phyloP scores from a whole-genome alignment of 2,797 vertebrate genomes.

The Xiphorhynchus erythropygius region DNA sequence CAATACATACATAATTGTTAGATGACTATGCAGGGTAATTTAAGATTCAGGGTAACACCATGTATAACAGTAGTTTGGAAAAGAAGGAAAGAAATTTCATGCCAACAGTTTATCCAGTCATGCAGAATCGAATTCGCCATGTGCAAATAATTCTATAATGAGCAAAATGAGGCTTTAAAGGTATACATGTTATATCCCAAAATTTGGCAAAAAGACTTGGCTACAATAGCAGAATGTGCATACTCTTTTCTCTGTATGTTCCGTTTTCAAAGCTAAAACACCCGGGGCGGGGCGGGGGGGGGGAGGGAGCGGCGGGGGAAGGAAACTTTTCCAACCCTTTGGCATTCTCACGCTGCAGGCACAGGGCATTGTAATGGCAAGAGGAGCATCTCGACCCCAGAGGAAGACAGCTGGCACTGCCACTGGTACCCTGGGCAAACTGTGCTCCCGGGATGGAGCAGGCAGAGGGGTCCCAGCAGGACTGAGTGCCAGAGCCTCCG shows the following conservation, averaged over 20 bases:
- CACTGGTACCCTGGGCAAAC: not conserved
- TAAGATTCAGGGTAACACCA: conserved; percentile 2
- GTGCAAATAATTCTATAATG: conserved; percentile 29
- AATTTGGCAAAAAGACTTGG: not conserved
- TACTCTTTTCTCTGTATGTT: not conserved
- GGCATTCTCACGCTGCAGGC: rapidly evolving
- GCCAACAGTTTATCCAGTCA: conserved; percentile 28
- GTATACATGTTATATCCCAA: not conserved
- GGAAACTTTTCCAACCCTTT: not conserved
- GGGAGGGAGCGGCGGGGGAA: too few species aligned
- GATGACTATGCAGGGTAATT: not conserved
- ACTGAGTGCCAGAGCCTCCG: rapidly evolving
- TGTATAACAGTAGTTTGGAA: conserved; percentile 7
- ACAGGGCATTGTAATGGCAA: rapidly evolving
- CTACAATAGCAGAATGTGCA: not conserved
- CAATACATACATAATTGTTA: not conserved
- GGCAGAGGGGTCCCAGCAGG: rapidly evolving
- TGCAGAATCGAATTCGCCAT: conserved; percentile 26
- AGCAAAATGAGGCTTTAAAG: conserved; percentile 8
- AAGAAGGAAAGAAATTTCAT: conserved; percentile 29
- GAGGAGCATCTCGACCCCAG: not conserved
- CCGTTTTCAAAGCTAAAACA: not conserved
- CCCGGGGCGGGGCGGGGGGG: too few species aligned
- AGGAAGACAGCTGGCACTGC: not conserved
- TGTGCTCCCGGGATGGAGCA: rapidly evolving